Base-by-base conservation (phyloP, 92 coral and sea anemone genomes). In the Galaxea fascicularis region DNA sequence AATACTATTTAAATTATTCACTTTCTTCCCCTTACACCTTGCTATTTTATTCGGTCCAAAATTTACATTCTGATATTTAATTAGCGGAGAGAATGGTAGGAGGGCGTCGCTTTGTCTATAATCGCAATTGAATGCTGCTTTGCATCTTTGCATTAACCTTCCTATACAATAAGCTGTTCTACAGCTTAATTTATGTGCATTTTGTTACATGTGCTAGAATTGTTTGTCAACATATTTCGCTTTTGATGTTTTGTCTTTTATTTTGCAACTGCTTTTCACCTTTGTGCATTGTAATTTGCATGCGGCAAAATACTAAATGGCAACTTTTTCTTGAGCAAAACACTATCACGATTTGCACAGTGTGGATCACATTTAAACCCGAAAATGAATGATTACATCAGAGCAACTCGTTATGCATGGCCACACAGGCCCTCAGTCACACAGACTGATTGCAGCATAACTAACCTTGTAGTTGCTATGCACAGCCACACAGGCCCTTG, bases 171-270 rank as follows among this genome's bases (percentile, higher is more conserved):
- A 26, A 26, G 71, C 41, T 65, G 71, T 8, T 26, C 18, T 21
- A n/a, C 71, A 65, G 71, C 71, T 30, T 65, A 65, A 65, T 28
- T 29, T 26, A n/a, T 65, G 44, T 65, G 26, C 39, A 29, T 29
- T 21, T 26, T 9, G 39, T 65, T 15, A 11, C 28, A 8, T 4
- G 41, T 29, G 71, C 28, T 11, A 65, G 39, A n/a, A n/a, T n/a
- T 53, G 4, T 26, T 0, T 27, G 0, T 53, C 4, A 13, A 4
- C 4, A 3, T 26, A 9, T 8, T 3, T 4, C 6, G 7, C 27
- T 6, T 24, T 65, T 8, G 11, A 16, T 41, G 28, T 70, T 39
- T n/a, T 41, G 10, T 20, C 5, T n/a, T 18, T 70, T 45, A 8
- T 0, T 39, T 44, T 18, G 18, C 26, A 39, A n/a, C 25, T 67